Percentiles rank a stretch among this genome's conserved stretches.
phyloP scores from a whole-genome alignment of 2,797 vertebrate genomes.

The Syndactyla subalaris region DNA sequence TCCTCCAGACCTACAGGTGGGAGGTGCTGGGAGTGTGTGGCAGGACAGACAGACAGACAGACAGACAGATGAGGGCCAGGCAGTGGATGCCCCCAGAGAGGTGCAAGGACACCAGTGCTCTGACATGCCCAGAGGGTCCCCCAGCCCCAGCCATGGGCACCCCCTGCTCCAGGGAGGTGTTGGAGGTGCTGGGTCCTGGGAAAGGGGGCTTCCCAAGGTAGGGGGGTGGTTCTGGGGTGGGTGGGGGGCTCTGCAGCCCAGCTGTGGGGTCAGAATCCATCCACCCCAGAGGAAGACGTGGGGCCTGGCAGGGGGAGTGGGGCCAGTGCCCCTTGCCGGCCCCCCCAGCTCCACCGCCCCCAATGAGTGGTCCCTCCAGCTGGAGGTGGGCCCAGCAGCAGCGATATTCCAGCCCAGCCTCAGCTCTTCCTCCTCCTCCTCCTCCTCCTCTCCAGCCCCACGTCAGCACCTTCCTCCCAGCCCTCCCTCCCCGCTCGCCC shows the following conservation, averaged over 20 bases:
- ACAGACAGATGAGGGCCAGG: not conserved
- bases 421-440: not conserved
- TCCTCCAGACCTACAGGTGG: not conserved
- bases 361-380: not conserved
- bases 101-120: not conserved
- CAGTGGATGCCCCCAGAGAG: not conserved
- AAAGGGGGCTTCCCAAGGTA: not conserved
- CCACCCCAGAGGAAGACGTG: not conserved
- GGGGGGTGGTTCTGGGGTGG: not conserved
- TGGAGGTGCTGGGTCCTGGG: not conserved
- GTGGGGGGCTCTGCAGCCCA: not conserved
- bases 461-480: conserved; percentile 3
- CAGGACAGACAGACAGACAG: rapidly evolving
- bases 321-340: not conserved
- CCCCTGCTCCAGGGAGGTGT: not conserved
- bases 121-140: too few species aligned
- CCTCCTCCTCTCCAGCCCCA: conserved; percentile 3
- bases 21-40: not conserved
- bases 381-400: not conserved
- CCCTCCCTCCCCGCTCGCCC: not conserved
- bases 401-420: not conserved
- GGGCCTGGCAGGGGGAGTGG: not conserved
- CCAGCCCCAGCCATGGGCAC: too few species aligned
- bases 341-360: not conserved
- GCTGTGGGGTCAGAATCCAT: not conserved